Percentiles rank a stretch among this genome's conserved stretches.
phyloP scores from a whole-genome alignment of 2,113 vertebrate genomes.

The Tenrec ecaudatus region DNA sequence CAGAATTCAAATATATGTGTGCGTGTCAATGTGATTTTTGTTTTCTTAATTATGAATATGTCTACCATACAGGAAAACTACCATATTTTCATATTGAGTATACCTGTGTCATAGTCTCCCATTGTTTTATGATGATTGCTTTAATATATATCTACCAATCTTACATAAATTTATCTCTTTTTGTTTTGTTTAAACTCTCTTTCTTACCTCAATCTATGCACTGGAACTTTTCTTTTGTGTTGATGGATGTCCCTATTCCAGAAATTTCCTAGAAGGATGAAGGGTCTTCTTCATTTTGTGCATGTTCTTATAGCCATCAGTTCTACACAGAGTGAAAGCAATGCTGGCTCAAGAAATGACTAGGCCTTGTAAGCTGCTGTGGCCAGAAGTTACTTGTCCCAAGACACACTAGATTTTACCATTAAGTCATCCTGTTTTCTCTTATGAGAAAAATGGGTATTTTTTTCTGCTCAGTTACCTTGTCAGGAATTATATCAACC shows the following conservation, averaged over 20 bases:
- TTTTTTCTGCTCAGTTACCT: not conserved
- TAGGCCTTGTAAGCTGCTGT: not conserved
- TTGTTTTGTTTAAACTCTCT: not conserved
- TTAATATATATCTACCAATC: not conserved
- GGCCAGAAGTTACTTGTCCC: not conserved
- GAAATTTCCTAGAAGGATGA: not conserved
- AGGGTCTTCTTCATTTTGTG: not conserved
- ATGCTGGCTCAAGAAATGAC: not conserved
- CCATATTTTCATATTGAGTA: not conserved
- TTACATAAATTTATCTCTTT: not conserved
- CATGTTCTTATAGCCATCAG: not conserved
- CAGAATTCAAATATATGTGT: too few species aligned
- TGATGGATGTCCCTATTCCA: not conserved
- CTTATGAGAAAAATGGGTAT: not conserved
- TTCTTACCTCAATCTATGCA: not conserved
- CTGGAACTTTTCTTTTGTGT: not conserved
- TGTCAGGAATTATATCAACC: not conserved
- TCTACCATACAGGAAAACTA: not conserved
- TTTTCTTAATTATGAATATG: not conserved
- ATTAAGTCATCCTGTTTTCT: not conserved
- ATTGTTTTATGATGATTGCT: too few species aligned
- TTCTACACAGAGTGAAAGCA: not conserved
- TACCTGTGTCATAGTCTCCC: too few species aligned
- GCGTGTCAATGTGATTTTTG: not conserved
- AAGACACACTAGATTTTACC: not conserved